Evolutionary conservation across 2,113 vertebrate genomes (phyloP).

Genomic region (Phalacrocorax pelagicus): DNA sequence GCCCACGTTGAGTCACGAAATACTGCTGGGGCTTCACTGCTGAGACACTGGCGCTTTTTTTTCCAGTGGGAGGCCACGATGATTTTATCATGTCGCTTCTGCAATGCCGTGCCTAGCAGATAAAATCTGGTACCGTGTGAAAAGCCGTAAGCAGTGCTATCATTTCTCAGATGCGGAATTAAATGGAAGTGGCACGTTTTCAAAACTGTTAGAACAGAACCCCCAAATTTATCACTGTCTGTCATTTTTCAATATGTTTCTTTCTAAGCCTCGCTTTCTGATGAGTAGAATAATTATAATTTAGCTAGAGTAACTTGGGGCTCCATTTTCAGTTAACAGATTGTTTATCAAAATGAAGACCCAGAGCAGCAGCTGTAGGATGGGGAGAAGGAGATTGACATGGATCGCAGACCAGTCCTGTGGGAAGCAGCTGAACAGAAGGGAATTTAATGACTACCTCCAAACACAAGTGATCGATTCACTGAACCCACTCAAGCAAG

Average conservation of each 20-base stretch:
- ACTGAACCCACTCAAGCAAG: conserved; percentile 72
- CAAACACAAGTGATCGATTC: conserved; percentile 76
- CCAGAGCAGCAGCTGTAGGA: conserved; percentile 82
- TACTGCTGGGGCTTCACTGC: rapidly evolving
- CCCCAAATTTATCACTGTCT: not conserved
- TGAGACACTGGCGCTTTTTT: not conserved
- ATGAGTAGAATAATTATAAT: not conserved
- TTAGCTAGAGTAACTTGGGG: not conserved
- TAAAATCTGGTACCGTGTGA: not conserved
- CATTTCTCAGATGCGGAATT: not conserved
- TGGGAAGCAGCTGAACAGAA: conserved; percentile 78
- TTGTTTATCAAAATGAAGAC: conserved; percentile 72
- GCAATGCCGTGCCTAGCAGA: not conserved
- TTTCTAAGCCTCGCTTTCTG: not conserved
- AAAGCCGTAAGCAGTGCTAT: not conserved
- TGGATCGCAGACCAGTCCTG: conserved; percentile 69
- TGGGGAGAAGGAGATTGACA: conserved; percentile 73
- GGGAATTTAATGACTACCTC: conserved; percentile 64
- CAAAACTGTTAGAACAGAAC: not conserved
- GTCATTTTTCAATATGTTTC: not conserved
- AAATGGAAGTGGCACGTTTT: not conserved
- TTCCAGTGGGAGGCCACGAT: not conserved
- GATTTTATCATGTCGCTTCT: not conserved
- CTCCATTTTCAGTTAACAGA: not conserved
- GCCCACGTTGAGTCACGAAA: not conserved